Percentiles rank a stretch among this genome's conserved stretches.
phyloP scores from a whole-genome alignment of 2,113 vertebrate species.

The Megaceryle torquata region DNA sequence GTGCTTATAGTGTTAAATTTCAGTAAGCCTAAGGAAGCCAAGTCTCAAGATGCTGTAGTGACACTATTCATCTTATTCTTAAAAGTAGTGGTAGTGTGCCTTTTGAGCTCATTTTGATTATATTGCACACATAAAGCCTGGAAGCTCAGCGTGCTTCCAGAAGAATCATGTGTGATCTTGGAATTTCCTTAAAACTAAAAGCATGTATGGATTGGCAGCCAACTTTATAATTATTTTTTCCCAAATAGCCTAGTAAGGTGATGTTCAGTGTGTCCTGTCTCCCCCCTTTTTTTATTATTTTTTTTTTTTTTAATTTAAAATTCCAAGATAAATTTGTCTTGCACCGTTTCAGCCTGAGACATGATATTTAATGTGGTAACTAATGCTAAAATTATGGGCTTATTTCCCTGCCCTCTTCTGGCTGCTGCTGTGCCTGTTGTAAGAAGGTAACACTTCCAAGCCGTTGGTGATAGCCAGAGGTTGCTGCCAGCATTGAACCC shows the following conservation, averaged over 20 bases:
- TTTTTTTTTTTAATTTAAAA: neutral
- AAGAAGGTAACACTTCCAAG: neutral
- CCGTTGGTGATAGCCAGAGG: neutral
- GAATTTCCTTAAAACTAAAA: neutral
- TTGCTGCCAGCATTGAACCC: neutral
- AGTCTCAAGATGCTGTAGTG: neutral
- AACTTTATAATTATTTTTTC: neutral
- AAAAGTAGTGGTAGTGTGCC: neutral
- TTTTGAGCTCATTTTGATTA: neutral
- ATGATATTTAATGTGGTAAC: neutral
- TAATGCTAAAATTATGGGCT: neutral
- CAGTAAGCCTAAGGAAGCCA: neutral
- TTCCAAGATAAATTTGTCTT: neutral
- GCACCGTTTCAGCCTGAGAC: neutral
- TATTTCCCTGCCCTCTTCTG: neutral
- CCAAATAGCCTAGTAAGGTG: neutral
- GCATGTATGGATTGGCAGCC: neutral
- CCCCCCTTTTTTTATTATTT: neutral
- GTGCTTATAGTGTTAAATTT: neutral
- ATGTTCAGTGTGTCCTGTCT: neutral
- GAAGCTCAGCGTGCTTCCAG: neutral
- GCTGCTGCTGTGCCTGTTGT: neutral
- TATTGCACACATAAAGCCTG: neutral
- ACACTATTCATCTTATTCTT: neutral
- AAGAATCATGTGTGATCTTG: neutral